Evolutionary conservation across 2,113 vertebrate species (phyloP).

Genomic region (Trichomycterus rosablanca): DNA sequence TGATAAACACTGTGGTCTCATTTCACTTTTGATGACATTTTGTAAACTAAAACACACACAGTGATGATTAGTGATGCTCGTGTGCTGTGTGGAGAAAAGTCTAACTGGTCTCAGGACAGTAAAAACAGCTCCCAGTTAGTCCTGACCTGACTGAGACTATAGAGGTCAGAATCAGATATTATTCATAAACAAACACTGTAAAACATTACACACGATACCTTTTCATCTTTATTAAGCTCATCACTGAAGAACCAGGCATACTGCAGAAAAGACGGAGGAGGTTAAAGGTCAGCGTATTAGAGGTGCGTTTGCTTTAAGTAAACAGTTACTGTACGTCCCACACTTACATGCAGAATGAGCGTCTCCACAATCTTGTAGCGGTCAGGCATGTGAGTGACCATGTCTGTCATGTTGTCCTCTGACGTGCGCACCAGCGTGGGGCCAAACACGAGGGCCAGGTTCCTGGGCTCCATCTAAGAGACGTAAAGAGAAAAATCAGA

Average conservation of each 20-base stretch:
- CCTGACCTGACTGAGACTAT: too few species aligned
- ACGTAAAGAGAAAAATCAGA: neutral
- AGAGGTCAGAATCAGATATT: too few species aligned
- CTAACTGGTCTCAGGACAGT: too few species aligned
- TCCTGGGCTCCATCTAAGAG: constrained; percentile 91
- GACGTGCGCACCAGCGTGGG: constrained; percentile 91
- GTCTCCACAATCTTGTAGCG: constrained; percentile 97
- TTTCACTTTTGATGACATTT: too few species aligned
- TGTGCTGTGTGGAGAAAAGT: too few species aligned
- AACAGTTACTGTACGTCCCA: neutral
- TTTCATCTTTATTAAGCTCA: constrained; percentile 76
- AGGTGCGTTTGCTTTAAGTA: too few species aligned
- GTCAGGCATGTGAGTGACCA: constrained; percentile 98
- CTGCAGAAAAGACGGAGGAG: constrained; percentile 51
- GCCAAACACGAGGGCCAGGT: constrained; percentile 92
- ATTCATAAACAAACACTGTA: too few species aligned
- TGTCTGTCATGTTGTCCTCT: constrained; percentile 97
- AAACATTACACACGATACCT: constrained; percentile 65
- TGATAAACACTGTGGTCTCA: too few species aligned
- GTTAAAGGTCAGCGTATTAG: neutral
- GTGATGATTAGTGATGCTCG: too few species aligned
- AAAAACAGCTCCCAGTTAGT: too few species aligned
- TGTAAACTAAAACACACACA: too few species aligned
- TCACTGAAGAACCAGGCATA: constrained; percentile 88
- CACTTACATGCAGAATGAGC: constrained; percentile 86